Conservation (phyloP, 2,113 vertebrate species). For the Callipepla californica region DNA sequence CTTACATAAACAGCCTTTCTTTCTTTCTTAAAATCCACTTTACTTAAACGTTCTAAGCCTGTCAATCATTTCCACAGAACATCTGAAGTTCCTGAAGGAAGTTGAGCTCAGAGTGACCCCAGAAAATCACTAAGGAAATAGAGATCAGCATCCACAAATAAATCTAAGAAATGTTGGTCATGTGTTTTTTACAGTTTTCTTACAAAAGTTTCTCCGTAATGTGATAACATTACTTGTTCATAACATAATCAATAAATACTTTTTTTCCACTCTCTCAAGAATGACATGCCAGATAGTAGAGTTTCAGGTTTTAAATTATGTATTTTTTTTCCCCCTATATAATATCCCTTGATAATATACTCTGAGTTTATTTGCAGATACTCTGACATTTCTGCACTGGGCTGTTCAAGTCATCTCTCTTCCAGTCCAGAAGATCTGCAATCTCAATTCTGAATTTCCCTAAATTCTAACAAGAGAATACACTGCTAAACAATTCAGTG, state of each 20-base stretch:
- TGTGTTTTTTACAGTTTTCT: no score
- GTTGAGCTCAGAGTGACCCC: background rate
- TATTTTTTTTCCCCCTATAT: background rate
- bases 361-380: background rate
- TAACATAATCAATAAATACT: background rate
- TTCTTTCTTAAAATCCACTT: background rate
- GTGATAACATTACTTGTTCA: background rate
- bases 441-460: background rate
- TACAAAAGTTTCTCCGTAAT: background rate
- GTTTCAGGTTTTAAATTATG: background rate
- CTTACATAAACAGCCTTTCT: background rate
- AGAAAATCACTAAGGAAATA: background rate
- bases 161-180: background rate
- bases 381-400: background rate
- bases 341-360: background rate
- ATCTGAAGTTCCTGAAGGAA: background rate
- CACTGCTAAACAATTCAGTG: background rate
- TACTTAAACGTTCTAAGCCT: background rate
- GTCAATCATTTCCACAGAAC: background rate
- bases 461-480: background rate
- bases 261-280: background rate
- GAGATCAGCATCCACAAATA: background rate
- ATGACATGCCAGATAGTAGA: background rate
- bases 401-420: background rate
- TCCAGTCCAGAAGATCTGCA: background rate